Evolutionary conservation across 2,888 invertebrate genomes (phyloP).

Genomic region (Hydrotaea cyrtoneurina): DNA sequence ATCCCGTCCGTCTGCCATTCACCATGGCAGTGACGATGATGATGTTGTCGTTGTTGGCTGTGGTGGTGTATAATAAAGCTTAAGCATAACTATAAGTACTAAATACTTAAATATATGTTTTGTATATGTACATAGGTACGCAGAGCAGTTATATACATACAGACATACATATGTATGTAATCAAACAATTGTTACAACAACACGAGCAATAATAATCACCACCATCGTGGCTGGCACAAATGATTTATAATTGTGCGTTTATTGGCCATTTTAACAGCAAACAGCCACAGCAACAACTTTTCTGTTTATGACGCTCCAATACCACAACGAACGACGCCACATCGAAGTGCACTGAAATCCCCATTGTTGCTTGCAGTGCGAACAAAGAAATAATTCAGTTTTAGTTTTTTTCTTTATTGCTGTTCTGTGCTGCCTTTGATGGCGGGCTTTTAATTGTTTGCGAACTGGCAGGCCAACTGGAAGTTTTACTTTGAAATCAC

Average conservation of each 20-base stretch:
- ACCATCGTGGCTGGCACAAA: conserved; percentile 45
- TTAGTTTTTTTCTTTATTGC: background rate
- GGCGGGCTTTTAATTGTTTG: conserved; percentile 23
- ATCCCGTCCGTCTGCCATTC: background rate
- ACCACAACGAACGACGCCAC: background rate
- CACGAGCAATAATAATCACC: conserved; percentile 30
- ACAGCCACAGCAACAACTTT: conserved; percentile 54
- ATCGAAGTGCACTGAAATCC: conserved; percentile 26
- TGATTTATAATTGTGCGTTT: conserved; percentile 66
- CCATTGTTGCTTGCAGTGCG: conserved; percentile 39
- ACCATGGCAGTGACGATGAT: background rate
- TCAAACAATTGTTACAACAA: conserved; percentile 15
- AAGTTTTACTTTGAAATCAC: conserved; percentile 52
- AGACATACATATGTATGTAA: background rate
- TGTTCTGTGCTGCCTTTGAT: background rate
- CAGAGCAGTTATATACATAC: too few relatives aligned
- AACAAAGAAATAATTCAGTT: conserved; percentile 50
- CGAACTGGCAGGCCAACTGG: background rate
- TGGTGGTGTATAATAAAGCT: conserved; percentile 40
- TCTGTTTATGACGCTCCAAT: conserved; percentile 21
- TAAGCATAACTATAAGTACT: conserved; percentile 54
- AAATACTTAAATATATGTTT: conserved; percentile 53
- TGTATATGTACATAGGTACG: conserved; percentile 12
- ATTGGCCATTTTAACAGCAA: conserved; percentile 60
- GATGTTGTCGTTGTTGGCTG: background rate